Percentiles rank a stretch among this genome's conserved stretches.
Conservation (phyloP, 2,113 vertebrate genomes). For the Rynchops niger region DNA sequence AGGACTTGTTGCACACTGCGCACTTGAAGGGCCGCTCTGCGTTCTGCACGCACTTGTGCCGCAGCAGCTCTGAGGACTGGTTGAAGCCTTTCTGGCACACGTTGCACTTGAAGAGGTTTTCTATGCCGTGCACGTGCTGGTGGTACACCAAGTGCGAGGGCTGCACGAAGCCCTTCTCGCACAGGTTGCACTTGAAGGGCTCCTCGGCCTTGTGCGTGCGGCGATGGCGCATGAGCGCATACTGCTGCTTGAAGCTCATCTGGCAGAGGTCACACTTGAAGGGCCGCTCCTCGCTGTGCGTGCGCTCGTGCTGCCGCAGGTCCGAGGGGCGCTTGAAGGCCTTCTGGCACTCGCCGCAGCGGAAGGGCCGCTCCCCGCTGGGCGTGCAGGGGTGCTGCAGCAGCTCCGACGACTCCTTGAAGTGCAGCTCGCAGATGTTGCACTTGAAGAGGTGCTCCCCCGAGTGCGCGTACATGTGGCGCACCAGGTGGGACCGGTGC, state of each 20-base stretch:
- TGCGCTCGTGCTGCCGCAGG: conserved; percentile 93
- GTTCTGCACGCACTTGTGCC: conserved; percentile 91
- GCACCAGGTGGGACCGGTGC: conserved; percentile 96
- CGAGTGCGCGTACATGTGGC: conserved; percentile 96
- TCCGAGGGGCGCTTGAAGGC: conserved; percentile 95
- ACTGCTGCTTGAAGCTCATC: conserved; percentile 99
- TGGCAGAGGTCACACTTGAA: conserved; percentile 98
- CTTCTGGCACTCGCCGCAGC: conserved; percentile 91
- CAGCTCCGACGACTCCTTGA: conserved; percentile 94
- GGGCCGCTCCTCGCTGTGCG: conserved; percentile 95
- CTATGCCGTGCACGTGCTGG: conserved; percentile 95
- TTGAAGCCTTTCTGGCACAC: conserved; percentile 97
- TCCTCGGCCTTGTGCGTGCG: conserved; percentile 89
- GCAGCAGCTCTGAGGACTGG: conserved; percentile 91
- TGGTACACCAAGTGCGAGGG: conserved; percentile 94
- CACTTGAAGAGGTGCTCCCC: conserved; percentile 94
- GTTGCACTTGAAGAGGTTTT: conserved; percentile 96
- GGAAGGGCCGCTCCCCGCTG: conserved; percentile 91
- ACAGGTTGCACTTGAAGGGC: conserved; percentile 93
- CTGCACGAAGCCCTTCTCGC: conserved; percentile 96
- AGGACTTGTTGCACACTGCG: conserved; percentile 91
- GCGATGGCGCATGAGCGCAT: conserved; percentile 90
- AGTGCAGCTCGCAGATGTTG: conserved; percentile 92
- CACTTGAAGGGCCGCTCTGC: conserved; percentile 95
- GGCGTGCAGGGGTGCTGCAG: conserved; percentile 96